Conservation (phyloP, 2,888 invertebrate species). For the Strigamia crassipes region DNA sequence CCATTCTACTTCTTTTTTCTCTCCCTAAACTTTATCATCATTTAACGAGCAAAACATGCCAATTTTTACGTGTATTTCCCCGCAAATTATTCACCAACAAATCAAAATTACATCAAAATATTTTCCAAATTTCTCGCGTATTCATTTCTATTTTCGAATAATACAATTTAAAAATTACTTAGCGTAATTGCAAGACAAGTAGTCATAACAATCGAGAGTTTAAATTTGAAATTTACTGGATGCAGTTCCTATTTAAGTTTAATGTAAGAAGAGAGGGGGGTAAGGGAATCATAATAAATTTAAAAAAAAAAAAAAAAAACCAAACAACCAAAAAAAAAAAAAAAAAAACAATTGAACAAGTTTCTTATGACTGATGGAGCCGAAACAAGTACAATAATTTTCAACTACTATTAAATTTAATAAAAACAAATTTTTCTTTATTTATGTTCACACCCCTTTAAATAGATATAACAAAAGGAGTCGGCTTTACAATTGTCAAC, state of each 20-base stretch:
- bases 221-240: neutral
- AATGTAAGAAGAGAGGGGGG: neutral
- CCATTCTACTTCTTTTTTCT: neutral
- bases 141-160: neutral
- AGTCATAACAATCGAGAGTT: neutral
- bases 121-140: no score
- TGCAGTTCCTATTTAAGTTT: neutral
- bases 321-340: neutral
- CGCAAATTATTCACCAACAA: no score
- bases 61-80: no score
- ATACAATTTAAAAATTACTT: neutral
- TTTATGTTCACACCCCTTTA: neutral
- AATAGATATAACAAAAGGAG: neutral
- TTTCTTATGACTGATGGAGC: neutral
- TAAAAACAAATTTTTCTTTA: slow-evolving; percentile 5
- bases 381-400: neutral
- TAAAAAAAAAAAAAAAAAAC: neutral
- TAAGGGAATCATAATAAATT: neutral
- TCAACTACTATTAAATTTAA: neutral
- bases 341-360: neutral
- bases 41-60: no score
- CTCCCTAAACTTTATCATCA: neutral
- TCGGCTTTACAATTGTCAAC: slow-evolving; percentile 21
- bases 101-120: no score
- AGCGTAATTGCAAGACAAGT: neutral